A percentile compares a stretch with the other conserved stretches of the same genome.
These are phyloP conservation scores for Gyps fulvus DNA, from an alignment of 2,113 vertebrate species.

Conservation along the genomic window DNA sequence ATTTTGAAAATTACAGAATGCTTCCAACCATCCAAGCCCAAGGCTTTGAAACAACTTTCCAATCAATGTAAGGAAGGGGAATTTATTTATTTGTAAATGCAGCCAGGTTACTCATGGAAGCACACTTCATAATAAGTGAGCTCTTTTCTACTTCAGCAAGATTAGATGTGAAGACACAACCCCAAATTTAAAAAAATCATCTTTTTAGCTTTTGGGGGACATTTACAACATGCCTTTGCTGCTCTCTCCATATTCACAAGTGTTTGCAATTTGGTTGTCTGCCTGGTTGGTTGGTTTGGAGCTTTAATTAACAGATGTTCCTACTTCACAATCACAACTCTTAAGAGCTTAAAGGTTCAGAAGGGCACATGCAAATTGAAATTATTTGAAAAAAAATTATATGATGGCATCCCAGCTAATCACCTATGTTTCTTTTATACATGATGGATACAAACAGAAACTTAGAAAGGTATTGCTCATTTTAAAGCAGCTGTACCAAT, in stretches of 20 bases:
- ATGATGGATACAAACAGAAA: neutral
- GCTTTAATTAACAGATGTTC: neutral
- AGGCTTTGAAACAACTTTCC: neutral
- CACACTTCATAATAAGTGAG: neutral
- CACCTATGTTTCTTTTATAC: neutral
- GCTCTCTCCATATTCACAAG: neutral
- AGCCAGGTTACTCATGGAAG: neutral
- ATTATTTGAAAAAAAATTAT: neutral
- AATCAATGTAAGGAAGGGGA: neutral
- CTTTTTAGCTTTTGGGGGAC: neutral
- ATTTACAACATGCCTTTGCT: neutral
- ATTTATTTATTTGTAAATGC: neutral
- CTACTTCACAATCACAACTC: neutral
- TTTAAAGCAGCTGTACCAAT: neutral
- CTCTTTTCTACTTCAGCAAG: neutral
- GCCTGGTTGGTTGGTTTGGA: neutral
- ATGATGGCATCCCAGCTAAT: neutral
- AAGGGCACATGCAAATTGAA: neutral
- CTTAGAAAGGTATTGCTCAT: neutral
- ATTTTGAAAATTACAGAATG: neutral
- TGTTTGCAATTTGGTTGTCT: neutral
- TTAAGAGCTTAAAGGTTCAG: neutral
- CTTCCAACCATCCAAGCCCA: neutral
- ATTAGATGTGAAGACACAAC: neutral
- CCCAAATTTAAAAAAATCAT: neutral